Evolutionary conservation across 2,888 invertebrate species (phyloP).

Genomic region (Mystacides longicornis): DNA sequence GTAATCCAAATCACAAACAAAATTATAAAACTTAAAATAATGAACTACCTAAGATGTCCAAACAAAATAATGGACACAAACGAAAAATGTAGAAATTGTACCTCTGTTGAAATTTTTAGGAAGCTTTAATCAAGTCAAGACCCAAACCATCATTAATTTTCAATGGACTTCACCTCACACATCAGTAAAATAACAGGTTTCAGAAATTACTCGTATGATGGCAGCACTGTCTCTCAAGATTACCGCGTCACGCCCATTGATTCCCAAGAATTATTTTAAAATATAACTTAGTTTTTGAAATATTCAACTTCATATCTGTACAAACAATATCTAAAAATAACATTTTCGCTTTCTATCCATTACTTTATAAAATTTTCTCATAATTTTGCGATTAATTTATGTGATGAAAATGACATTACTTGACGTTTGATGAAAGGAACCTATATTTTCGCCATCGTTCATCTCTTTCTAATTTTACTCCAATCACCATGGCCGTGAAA

Average conservation of each 20-base stretch:
- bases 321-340: not conserved
- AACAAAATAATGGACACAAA: no score
- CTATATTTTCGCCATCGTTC: not conserved
- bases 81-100: no score
- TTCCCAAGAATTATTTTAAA: constrained; percentile 16
- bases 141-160: not conserved
- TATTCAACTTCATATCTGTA: not conserved
- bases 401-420: constrained; percentile 25
- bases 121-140: not conserved
- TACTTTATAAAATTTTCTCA: constrained; percentile 6
- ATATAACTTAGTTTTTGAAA: constrained; percentile 11
- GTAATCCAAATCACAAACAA: no score
- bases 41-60: no score
- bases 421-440: constrained; percentile 16
- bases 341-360: not conserved
- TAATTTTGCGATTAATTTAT: constrained; percentile 23
- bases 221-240: constrained; percentile 9
- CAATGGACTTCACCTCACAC: no score
- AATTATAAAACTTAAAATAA: no score
- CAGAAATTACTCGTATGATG: constrained; percentile 2
- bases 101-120: not conserved
- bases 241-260: constrained; percentile 21
- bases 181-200: not conserved
- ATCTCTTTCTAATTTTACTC: constrained; percentile 6
- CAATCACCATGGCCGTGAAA: not conserved